Conservation (phyloP, 1,140 invertebrate genomes). For the Zaprionus lachaisei region DNA sequence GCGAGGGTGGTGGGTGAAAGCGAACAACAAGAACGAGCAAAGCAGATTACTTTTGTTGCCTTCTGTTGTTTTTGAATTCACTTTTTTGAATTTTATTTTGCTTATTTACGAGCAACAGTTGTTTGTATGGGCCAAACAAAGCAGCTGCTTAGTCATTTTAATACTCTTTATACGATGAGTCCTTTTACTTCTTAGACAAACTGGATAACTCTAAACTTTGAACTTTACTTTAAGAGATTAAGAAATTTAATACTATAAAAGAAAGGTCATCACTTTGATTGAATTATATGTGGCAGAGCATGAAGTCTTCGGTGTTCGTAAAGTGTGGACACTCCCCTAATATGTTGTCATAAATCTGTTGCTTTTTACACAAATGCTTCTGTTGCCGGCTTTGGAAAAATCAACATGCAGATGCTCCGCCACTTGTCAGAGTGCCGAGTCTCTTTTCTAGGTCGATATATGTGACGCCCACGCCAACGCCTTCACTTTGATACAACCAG, state of each 20-base stretch:
- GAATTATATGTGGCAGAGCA: conserved; percentile 7
- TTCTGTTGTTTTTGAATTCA: conserved; percentile 47
- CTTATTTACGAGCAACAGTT: conserved; percentile 79
- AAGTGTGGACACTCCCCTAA: background rate
- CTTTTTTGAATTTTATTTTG: conserved; percentile 29
- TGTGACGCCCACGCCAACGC: conserved; percentile 63
- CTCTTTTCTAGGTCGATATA: conserved; percentile 62
- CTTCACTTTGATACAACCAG: conserved; percentile 65
- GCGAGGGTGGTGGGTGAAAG: background rate
- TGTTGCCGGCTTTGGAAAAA: conserved; percentile 19
- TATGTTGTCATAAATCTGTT: conserved; percentile 59
- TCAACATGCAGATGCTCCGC: conserved; percentile 36
- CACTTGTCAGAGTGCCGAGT: conserved; percentile 35
- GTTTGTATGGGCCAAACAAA: conserved; percentile 51
- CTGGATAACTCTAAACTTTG: background rate
- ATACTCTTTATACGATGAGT: conserved; percentile 35
- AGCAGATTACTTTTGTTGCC: conserved; percentile 52
- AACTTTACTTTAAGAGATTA: background rate
- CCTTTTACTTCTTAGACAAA: background rate
- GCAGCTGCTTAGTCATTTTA: conserved; percentile 23
- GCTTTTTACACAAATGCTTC: conserved; percentile 47
- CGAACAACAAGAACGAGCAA: conserved; percentile 18
- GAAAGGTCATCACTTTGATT: background rate
- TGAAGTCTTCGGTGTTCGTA: background rate
- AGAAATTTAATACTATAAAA: too few relatives aligned